A percentile compares a stretch with the other conserved stretches of the same genome.
Conservation (phyloP, 37 sponge, comb jelly and placozoan genomes). For the Cladorhizidae sp. region DNA sequence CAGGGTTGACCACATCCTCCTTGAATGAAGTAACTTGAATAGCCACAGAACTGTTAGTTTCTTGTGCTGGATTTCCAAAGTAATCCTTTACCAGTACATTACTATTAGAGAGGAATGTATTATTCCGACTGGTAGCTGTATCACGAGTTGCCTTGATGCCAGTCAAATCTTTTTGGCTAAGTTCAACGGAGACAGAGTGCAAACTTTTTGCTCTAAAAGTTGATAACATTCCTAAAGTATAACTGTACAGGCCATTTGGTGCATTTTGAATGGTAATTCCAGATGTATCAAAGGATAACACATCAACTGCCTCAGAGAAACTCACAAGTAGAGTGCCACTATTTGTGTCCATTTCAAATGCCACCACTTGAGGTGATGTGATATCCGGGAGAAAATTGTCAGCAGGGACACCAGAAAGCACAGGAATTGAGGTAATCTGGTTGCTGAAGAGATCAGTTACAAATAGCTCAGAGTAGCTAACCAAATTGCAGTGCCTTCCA, state of each 20-base stretch:
- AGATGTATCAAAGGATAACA: constrained; percentile 23
- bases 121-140: constrained; percentile 40
- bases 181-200: constrained; percentile 11
- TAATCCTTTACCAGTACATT: constrained; percentile 40
- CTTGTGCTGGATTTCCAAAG: constrained; percentile 27
- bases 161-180: constrained; percentile 56
- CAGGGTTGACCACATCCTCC: constrained; percentile 51
- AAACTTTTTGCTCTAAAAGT: background rate
- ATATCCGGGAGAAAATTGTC: constrained; percentile 52
- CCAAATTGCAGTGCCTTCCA: constrained; percentile 10
- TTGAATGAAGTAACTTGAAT: constrained; percentile 21
- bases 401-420: background rate
- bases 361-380: constrained; percentile 55
- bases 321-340: constrained; percentile 41
- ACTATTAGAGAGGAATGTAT: constrained; percentile 53
- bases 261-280: constrained; percentile 73
- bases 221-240: constrained; percentile 28
- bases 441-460: constrained; percentile 62
- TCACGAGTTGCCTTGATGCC: constrained; percentile 62
- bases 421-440: background rate
- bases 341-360: constrained; percentile 76
- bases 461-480: constrained; percentile 33
- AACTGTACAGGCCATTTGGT: constrained; percentile 12
- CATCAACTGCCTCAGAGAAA: constrained; percentile 75
- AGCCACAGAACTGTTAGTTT: constrained; percentile 21